These are phyloP conservation scores for Tuberolachnus salignus DNA, from an alignment of 2,888 invertebrate genomes.

Conservation along the genomic window DNA sequence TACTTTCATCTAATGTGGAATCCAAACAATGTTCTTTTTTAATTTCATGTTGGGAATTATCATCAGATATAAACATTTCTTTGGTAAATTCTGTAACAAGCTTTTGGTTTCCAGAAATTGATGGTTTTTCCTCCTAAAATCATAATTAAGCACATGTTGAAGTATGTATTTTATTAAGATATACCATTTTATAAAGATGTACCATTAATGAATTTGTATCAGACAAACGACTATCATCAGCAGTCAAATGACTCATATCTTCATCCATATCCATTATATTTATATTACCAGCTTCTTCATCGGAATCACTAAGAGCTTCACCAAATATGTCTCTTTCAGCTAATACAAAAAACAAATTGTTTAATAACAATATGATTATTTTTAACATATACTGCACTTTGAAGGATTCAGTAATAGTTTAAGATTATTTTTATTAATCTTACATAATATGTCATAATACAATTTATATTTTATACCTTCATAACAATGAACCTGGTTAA, in stretches of 20 bases:
- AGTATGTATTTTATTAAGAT: neutral
- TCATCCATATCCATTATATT: slow-evolving; percentile 75
- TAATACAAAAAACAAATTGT: slow-evolving; percentile 61
- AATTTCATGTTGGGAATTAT: slow-evolving; percentile 59
- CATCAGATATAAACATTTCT: slow-evolving; percentile 66
- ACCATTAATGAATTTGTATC: slow-evolving; percentile 70
- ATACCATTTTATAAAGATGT: slow-evolving; percentile 12
- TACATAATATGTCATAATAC: too few species aligned
- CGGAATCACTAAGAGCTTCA: slow-evolving; percentile 88
- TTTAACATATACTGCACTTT: too few species aligned
- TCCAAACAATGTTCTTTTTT: slow-evolving; percentile 37
- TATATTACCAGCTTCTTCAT: slow-evolving; percentile 75
- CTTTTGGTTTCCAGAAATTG: slow-evolving; percentile 59
- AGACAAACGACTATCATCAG: slow-evolving; percentile 72
- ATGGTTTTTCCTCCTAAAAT: slow-evolving; percentile 34
- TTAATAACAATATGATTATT: too few species aligned
- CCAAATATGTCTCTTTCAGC: slow-evolving; percentile 89
- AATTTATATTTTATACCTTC: too few species aligned
- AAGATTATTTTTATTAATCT: too few species aligned
- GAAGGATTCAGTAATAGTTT: too few species aligned
- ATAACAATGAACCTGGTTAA: too few species aligned
- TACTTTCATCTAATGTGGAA: slow-evolving; percentile 53
- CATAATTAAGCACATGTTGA: neutral
- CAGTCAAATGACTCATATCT: slow-evolving; percentile 72
- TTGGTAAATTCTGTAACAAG: slow-evolving; percentile 70